Conservation (phyloP, 2,797 vertebrate species). For the Otus scops region DNA sequence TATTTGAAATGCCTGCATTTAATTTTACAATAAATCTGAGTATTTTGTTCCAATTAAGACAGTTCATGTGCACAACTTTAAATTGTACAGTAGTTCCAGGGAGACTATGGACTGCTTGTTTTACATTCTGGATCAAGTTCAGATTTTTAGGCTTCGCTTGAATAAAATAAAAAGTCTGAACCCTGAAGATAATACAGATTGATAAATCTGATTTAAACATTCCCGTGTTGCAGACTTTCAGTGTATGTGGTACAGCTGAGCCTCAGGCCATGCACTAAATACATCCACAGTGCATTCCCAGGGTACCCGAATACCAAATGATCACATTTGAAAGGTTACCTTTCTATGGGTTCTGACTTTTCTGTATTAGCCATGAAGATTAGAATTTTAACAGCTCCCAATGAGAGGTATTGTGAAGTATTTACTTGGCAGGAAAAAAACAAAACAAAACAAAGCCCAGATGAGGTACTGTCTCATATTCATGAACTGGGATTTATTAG, state of each 20-base stretch:
- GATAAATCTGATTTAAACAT: conserved; percentile 70
- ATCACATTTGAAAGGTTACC: conserved; percentile 68
- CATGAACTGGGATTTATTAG: conserved; percentile 67
- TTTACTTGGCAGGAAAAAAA: conserved; percentile 59
- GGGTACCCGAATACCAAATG: conserved; percentile 55
- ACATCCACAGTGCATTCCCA: conserved; percentile 61
- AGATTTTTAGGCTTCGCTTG: conserved; percentile 65
- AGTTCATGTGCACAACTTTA: conserved; percentile 48
- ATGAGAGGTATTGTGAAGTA: conserved; percentile 55
- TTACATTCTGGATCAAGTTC: conserved; percentile 74
- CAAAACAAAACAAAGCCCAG: conserved; percentile 70
- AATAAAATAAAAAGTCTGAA: conserved; percentile 63
- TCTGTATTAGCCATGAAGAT: conserved; percentile 59
- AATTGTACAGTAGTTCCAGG: conserved; percentile 67
- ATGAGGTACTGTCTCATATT: conserved; percentile 69
- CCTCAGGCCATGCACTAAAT: conserved; percentile 60
- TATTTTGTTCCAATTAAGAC: conserved; percentile 69
- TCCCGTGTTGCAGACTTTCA: conserved; percentile 57
- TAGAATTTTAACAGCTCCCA: conserved; percentile 71
- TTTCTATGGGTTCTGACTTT: conserved; percentile 65
- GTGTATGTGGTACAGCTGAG: conserved; percentile 61
- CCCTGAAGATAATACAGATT: conserved; percentile 71
- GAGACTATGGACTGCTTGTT: conserved; percentile 64
- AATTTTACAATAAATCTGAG: conserved; percentile 62
- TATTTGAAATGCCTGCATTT: conserved; percentile 68